phyloP scores from a whole-genome alignment of 2,888 invertebrate genomes.

The Tupiocoris notatus region DNA sequence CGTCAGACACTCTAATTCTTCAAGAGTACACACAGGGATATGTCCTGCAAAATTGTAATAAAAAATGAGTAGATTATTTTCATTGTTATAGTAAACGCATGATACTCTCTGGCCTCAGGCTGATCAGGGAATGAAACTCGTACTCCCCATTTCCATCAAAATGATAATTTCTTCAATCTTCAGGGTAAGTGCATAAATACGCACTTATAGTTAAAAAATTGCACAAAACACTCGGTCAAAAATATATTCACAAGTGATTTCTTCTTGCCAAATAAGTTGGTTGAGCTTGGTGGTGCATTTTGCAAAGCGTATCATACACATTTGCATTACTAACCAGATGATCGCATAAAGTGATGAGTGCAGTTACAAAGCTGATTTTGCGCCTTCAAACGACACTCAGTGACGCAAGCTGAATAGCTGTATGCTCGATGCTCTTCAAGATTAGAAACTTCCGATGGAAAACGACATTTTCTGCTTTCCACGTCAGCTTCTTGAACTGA shows the following conservation, averaged over 20 bases:
- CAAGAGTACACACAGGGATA: constrained; percentile 5
- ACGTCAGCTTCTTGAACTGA: constrained; percentile 57
- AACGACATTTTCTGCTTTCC: constrained; percentile 60
- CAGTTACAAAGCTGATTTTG: constrained; percentile 62
- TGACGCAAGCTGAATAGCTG: constrained; percentile 62
- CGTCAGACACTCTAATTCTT: background rate
- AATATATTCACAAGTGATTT: too few relatives aligned
- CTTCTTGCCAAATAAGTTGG: too few relatives aligned
- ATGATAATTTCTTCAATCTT: too few relatives aligned
- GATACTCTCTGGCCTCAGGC: too few relatives aligned
- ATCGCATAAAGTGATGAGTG: constrained; percentile 63
- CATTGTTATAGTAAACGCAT: too few relatives aligned
- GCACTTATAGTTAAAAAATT: too few relatives aligned
- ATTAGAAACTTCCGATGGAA: constrained; percentile 58
- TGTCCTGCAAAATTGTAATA: constrained; percentile 14
- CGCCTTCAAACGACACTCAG: constrained; percentile 61
- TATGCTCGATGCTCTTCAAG: constrained; percentile 58
- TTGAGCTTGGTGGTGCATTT: too few relatives aligned
- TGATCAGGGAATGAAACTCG: too few relatives aligned
- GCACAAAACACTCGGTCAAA: background rate
- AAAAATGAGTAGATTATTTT: too few relatives aligned
- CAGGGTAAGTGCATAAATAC: too few relatives aligned
- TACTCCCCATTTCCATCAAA: too few relatives aligned
- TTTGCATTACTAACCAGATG: constrained; percentile 59
- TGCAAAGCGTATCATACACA: too few relatives aligned